A percentile compares a stretch with the other conserved stretches of the same genome.
Conservation (phyloP, 2,797 vertebrate species). For the Buphagus erythrorhynchus region DNA sequence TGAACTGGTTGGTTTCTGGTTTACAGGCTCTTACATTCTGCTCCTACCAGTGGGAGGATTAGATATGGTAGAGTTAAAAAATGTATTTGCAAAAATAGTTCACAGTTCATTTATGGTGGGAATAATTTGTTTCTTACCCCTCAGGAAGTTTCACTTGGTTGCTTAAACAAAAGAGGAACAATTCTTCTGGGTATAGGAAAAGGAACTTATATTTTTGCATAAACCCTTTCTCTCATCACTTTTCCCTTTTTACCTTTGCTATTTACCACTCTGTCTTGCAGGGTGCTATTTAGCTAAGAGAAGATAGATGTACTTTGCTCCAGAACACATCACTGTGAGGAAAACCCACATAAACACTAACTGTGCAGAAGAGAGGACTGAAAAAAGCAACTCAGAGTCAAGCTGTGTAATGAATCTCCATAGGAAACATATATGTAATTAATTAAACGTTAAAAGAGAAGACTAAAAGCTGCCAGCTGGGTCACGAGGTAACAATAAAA, state of each 20-base stretch:
- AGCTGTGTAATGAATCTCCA: background rate
- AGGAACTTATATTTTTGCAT: background rate
- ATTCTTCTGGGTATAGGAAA: background rate
- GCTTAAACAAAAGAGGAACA: background rate
- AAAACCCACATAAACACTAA: background rate
- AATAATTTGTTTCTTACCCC: background rate
- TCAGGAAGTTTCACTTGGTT: background rate
- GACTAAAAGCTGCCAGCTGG: background rate
- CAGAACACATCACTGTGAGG: background rate
- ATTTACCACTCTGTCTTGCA: background rate
- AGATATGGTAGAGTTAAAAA: background rate
- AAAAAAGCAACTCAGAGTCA: background rate
- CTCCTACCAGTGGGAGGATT: background rate
- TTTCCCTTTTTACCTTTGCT: background rate
- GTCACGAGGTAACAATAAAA: background rate
- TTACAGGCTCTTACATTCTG: background rate
- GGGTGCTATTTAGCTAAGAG: background rate
- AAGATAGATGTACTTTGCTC: background rate
- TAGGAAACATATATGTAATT: background rate
- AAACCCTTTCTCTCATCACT: background rate
- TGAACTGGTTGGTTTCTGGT: background rate
- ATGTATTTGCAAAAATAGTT: background rate
- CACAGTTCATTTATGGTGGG: background rate
- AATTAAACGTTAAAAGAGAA: background rate
- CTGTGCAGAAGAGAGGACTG: accelerated